These are phyloP conservation scores for Agriopis leucophaearia DNA, from an alignment of 2,888 invertebrate genomes.

Conservation along the genomic window DNA sequence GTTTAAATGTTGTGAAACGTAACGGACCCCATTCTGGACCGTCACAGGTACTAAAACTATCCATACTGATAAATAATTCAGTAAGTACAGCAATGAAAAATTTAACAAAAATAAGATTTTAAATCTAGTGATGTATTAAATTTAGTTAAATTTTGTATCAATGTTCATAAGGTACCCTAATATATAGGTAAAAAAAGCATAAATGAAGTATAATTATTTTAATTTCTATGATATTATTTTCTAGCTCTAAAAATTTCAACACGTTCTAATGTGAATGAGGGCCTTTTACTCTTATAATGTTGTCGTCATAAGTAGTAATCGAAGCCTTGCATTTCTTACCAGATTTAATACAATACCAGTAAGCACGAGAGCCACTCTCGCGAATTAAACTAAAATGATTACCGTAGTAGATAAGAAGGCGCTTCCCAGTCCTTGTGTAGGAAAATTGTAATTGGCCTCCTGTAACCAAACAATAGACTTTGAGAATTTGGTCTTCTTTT, in stretches of 20 bases:
- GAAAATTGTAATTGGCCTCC: conserved; percentile 8
- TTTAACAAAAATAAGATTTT: too few relatives aligned
- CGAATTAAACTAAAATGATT: conserved; percentile 13
- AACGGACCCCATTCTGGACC: too few relatives aligned
- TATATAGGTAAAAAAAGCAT: too few relatives aligned
- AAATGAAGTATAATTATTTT: neutral
- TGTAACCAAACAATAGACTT: neutral
- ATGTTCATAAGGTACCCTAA: too few relatives aligned
- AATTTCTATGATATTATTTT: neutral
- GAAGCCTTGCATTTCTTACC: conserved; percentile 15
- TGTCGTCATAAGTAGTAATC: conserved; percentile 6
- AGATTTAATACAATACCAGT: conserved; percentile 25
- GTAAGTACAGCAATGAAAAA: too few relatives aligned
- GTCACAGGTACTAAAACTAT: too few relatives aligned
- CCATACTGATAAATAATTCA: too few relatives aligned
- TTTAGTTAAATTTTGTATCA: too few relatives aligned
- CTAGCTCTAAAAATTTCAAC: neutral
- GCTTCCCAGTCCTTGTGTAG: conserved; percentile 7
- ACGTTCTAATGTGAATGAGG: neutral
- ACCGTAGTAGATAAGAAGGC: conserved; percentile 14
- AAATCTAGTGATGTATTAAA: too few relatives aligned
- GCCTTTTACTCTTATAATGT: conserved; percentile 2
- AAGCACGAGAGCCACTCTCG: conserved; percentile 12
- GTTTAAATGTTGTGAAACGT: too few relatives aligned
- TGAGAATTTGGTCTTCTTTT: too few relatives aligned